Base-by-base conservation (phyloP, 2,888 invertebrate genomes). In the Callyntrura guangdongensis region DNA sequence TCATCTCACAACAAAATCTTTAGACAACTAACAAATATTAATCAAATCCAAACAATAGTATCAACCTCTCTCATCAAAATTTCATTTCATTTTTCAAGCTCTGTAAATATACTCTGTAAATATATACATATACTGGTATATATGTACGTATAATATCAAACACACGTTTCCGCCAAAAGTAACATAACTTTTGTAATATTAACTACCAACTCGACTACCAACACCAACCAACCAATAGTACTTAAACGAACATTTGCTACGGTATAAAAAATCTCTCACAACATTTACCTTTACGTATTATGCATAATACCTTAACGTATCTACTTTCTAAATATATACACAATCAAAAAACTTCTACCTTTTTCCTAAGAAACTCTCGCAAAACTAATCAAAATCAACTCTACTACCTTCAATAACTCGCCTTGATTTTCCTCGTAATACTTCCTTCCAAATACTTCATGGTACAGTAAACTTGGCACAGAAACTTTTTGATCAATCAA, bases 1-100 rank as follows among this genome's bases (percentile, higher is more conserved):
- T 81, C 81, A 61, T 81, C 81, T 81, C 36, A 25, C 47, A 87
- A 86, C 27, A 59, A 53, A 79, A 77, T n/a, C 17, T 86, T 88
- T n/a, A 36, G 69, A 83, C 0, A 84, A 91, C 91, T 88, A 91
- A 87, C 90, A 89, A 84, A 86, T 84, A 83, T 90, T 87, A 84
- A 83, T 72, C 69, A 59, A 87, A 25, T 79, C 81, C 8, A 56
- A 53, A 81, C 25, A 61, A 45, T 11, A 61, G 36, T 36, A 81
- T 61, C n/a, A 53, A 45, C 20, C 36, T 61, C 49, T 89, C 85
- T 74, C 56, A 67, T 81, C 53, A 81, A 49, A 82, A 64, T 82
- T 89, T 91, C 86, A 72, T 88, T 89, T 89, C 27, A 36, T 20
- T 84, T 72, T 86, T 79, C 86, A 74, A 74, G 72, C 85, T 85